Conservation (phyloP, 2,888 invertebrate genomes). For the Mesodorylaimus sp. region DNA sequence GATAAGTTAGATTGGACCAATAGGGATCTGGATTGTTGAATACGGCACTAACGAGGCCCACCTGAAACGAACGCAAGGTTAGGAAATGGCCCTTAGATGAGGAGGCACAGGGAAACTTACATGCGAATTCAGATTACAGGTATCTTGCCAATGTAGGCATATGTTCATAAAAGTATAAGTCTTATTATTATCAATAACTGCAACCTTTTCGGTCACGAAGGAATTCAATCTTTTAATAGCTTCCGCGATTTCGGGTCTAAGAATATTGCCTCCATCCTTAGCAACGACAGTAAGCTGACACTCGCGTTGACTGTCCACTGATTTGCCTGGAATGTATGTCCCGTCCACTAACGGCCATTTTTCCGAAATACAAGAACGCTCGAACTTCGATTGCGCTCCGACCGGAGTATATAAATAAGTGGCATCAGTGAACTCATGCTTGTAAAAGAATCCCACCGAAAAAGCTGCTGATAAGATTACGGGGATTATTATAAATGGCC, state of each 20-base stretch:
- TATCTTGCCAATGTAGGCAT: no score
- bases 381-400: constrained; percentile 1
- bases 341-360: constrained; percentile 4
- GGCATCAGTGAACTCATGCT: constrained; percentile 1
- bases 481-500: constrained; percentile 4
- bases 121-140: no score
- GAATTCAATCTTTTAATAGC: constrained; percentile 1
- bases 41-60: not conserved
- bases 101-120: no score
- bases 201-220: not conserved
- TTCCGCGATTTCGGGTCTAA: constrained; percentile 1
- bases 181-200: not conserved
- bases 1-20: constrained; percentile 25
- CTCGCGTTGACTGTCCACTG: not conserved
- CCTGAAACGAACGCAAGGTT: no score
- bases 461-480: not conserved
- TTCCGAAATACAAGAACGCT: not conserved
- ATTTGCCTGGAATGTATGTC: constrained; percentile 1
- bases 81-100: no score
- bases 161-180: no score
- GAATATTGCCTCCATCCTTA: constrained; percentile 6
- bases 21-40: constrained; percentile 10
- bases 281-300: constrained; percentile 2
- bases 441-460: constrained; percentile 2
- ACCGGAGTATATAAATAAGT: constrained; percentile 6